phyloP scores from a whole-genome alignment of 2,797 vertebrate genomes.

The Psittacula echo region DNA sequence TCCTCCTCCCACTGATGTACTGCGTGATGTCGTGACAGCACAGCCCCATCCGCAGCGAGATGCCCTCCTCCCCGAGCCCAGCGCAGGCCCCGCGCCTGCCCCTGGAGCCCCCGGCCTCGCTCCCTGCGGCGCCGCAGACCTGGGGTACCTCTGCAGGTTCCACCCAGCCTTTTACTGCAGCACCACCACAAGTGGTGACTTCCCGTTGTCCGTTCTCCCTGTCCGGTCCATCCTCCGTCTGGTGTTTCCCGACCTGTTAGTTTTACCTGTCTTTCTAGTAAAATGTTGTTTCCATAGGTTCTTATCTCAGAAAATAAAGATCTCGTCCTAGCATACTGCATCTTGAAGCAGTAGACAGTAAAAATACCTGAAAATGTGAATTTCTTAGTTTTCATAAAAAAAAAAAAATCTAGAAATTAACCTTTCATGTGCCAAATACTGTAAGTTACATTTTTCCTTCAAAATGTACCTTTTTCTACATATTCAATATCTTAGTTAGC shows the following conservation, averaged over 20 bases:
- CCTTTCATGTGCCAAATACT: slow-evolving; percentile 82
- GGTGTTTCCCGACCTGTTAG: slow-evolving; percentile 56
- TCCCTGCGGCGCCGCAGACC: neutral
- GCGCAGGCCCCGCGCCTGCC: neutral
- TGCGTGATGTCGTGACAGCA: slow-evolving; percentile 26
- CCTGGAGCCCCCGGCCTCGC: neutral
- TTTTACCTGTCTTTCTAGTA: slow-evolving; percentile 61
- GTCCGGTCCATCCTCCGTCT: neutral
- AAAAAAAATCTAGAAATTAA: slow-evolving; percentile 69
- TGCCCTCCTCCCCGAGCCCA: neutral
- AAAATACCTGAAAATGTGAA: slow-evolving; percentile 83
- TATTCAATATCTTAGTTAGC: slow-evolving; percentile 78
- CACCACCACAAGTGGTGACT: slow-evolving; percentile 8
- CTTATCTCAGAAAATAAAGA: slow-evolving; percentile 44
- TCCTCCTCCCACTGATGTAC: slow-evolving; percentile 8
- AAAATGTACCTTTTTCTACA: slow-evolving; percentile 82
- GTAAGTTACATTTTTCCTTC: slow-evolving; percentile 75
- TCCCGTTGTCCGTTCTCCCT: neutral
- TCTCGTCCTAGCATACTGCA: slow-evolving; percentile 57
- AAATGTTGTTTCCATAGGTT: slow-evolving; percentile 63
- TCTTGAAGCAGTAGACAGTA: slow-evolving; percentile 73
- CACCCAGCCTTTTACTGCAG: neutral
- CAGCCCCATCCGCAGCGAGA: neutral
- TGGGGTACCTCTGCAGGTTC: neutral
- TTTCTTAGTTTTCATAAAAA: slow-evolving; percentile 79